These are phyloP conservation scores for Marasmarcha lunaedactyla DNA, from an alignment of 2,888 invertebrate genomes.

Conservation along the genomic window DNA sequence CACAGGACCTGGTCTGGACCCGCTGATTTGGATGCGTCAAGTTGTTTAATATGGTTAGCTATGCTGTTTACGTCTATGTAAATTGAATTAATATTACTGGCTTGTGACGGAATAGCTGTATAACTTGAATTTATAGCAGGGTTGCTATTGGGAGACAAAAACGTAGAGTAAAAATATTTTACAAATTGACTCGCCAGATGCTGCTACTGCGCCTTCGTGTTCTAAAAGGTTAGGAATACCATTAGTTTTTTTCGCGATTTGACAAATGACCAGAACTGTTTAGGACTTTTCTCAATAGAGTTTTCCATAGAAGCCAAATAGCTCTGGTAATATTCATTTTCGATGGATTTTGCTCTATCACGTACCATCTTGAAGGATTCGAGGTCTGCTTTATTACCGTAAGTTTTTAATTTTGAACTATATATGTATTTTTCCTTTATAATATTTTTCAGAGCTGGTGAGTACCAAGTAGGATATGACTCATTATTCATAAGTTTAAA, in stretches of 20 bases:
- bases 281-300: slow-evolving; percentile 1
- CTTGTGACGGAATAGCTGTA: too few species aligned
- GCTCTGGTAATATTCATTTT: background rate
- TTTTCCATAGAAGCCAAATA: background rate
- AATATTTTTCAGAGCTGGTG: background rate
- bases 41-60: too few species aligned
- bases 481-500: too few species aligned
- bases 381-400: background rate
- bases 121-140: too few species aligned
- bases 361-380: background rate
- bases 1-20: too few species aligned
- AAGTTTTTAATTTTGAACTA: background rate
- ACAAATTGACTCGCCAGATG: background rate
- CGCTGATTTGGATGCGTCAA: too few species aligned
- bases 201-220: background rate
- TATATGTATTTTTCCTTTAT: slow-evolving; percentile 1
- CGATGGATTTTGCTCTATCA: background rate
- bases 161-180: background rate
- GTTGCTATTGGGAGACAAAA: too few species aligned
- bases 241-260: background rate
- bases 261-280: slow-evolving; percentile 1
- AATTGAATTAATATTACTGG: too few species aligned
- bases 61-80: too few species aligned
- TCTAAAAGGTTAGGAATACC: background rate
- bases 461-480: too few species aligned